Evolutionary conservation across 2,888 invertebrate species (phyloP).

Genomic region (Drosophila fungiperda): DNA sequence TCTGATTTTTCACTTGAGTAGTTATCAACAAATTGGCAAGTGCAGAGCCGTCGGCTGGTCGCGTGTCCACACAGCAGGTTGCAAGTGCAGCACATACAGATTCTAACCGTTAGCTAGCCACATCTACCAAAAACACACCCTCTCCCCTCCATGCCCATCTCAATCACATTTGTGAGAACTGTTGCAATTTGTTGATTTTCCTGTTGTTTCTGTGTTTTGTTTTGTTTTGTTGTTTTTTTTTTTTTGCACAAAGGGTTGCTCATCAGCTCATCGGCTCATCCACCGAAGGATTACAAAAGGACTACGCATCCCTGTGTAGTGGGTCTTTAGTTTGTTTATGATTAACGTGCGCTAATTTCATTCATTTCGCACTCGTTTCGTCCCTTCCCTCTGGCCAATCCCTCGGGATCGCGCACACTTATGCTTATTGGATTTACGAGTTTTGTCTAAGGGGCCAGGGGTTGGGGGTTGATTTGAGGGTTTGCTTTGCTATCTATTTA

Average conservation of each 20-base stretch:
- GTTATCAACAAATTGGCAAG: conserved; percentile 77
- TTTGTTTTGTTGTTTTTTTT: neutral
- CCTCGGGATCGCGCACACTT: conserved; percentile 68
- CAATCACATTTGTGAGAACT: conserved; percentile 64
- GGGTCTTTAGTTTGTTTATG: conserved; percentile 74
- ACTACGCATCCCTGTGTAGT: neutral
- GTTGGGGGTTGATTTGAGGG: neutral
- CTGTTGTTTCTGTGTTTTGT: conserved; percentile 7
- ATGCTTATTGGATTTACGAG: conserved; percentile 72
- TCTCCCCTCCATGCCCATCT: neutral
- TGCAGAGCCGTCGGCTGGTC: conserved; percentile 56
- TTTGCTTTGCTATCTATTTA: conserved; percentile 46
- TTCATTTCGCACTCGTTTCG: conserved; percentile 71
- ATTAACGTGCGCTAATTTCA: conserved; percentile 79
- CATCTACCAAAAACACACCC: neutral
- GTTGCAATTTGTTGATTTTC: conserved; percentile 69
- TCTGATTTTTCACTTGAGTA: conserved; percentile 62
- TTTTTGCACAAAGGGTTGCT: conserved; percentile 58
- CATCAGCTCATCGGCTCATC: conserved; percentile 16
- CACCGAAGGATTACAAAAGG: neutral
- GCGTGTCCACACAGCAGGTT: conserved; percentile 75
- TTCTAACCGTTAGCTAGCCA: conserved; percentile 11
- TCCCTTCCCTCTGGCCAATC: conserved; percentile 27
- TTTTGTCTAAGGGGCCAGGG: neutral
- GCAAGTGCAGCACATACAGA: conserved; percentile 10